phyloP scores from a whole-genome alignment of 2,113 vertebrate species.

The Pithys albifrons region DNA sequence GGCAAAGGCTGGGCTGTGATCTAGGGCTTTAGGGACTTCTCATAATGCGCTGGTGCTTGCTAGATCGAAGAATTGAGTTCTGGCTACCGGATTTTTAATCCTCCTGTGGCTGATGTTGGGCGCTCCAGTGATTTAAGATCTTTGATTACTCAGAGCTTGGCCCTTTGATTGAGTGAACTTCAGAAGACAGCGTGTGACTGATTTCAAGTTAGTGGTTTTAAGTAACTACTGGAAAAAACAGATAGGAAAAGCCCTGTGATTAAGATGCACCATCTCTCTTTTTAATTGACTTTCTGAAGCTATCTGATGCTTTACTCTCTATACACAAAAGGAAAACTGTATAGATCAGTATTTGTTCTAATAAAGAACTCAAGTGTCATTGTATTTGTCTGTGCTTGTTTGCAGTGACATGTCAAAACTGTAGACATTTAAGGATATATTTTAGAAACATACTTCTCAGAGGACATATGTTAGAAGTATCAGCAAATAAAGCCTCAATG shows the following conservation, averaged over 20 bases:
- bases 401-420: not conserved
- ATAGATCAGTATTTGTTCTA: constrained; percentile 23
- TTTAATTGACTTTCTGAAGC: constrained; percentile 78
- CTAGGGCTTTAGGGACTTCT: constrained; percentile 95
- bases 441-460: constrained; percentile 12
- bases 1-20: constrained; percentile 90
- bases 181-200: constrained; percentile 83
- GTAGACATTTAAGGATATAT: not conserved
- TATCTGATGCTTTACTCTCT: constrained; percentile 65
- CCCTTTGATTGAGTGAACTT: constrained; percentile 97
- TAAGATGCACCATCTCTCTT: constrained; percentile 71
- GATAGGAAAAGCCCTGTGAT: constrained; percentile 76
- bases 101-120: constrained; percentile 90
- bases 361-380: constrained; percentile 51
- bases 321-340: constrained; percentile 13
- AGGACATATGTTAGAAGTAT: not conserved
- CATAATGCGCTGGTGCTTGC: constrained; percentile 85
- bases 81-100: constrained; percentile 99
- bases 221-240: constrained; percentile 77
- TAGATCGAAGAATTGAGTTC: constrained; percentile 94
- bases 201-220: constrained; percentile 84
- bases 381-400: not conserved
- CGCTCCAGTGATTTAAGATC: constrained; percentile 96
- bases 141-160: constrained; percentile 95
- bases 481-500: not conserved